Evolutionary conservation across 2,797 vertebrate species (phyloP), one percentile per base, ranked within the genome.

Genomic region (Odontamblyopus lacepedii): DNA sequence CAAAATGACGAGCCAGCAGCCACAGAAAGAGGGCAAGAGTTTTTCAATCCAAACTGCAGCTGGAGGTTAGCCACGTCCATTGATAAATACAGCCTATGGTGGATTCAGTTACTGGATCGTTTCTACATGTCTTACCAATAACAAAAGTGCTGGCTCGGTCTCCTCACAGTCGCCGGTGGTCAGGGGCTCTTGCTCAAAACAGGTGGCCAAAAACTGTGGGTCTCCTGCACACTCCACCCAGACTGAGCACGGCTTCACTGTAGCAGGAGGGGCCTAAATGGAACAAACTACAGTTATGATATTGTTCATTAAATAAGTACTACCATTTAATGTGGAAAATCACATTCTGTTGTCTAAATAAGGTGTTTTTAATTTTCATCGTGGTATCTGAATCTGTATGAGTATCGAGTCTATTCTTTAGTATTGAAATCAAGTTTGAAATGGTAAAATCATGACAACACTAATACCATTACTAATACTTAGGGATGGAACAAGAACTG

Each of bases 191-290:
- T 19, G 48, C 64, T 87, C 85, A 23, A 85, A 90, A 78, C 83
- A 89, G 63, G 83, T 88, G 8, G 67, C 80, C 76, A 87, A 61
- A 72, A 92, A 91, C 57, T 69, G 78, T 9, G 82, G 67, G 66
- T 92, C 91, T 6, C 69, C 88, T 72, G 81, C 79, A 67, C 92
- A 92, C 81, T 94, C 92, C 18, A 29, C 80, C 91, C 91, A 93
- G 74, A 93, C 83, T 6, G 93, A 94, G 9, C 79, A 74, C 26
- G 84, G 71, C 76, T 78, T 78, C 65, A 68, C 27, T 23, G 74
- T 56, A 51, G 76, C 67, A 56, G 73, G 44, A 16, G 62, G 30
- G 11, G 81, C n/a, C 92, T 93, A 67, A 12, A 61, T 16, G 29
- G 16, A 19, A 27, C 57, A 29, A 13, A 48, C 44, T 2, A 44